Evolutionary conservation across 2,888 invertebrate species (phyloP), one percentile per base, ranked within the genome.

Genomic region (Drosophila pseudotakahashii): DNA sequence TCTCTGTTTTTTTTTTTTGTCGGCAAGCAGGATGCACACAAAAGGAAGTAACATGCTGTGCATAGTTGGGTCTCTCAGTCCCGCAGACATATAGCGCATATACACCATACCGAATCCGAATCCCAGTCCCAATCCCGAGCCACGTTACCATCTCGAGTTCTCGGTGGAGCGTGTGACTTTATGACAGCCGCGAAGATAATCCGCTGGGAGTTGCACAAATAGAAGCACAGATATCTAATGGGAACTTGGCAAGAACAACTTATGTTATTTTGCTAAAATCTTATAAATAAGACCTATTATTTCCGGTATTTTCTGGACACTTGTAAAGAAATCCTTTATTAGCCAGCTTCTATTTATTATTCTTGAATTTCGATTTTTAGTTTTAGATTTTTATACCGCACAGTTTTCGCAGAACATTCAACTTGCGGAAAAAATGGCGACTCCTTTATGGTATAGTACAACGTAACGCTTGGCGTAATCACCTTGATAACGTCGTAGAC

Each of bases 41-140:
- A 82, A 82, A 79, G 88, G 88, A 85, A 85, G 88, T 77, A 82
- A 76, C 82, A 88, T 79, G 81, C 81, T 82, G 81, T 77, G 81
- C 76, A 53, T 63, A 64, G 64, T 64, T 64, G 66, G 63, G 19
- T 19, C 14, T 10, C 66, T 26, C 26, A 19, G 19, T 19, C 26
- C 10, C 10, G 19, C 51, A 42, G 48, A 63, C 64, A 42, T 64
- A 64, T 62, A 63, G 34, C 11, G 39, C 51, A 50, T 19, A 50
- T 58, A 48, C 48, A 48, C 34, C 67, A 30, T 13, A 23, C 52
- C 68, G 36, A 44, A 67, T 68, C 44, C 26, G 9, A 39, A 42
- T 63, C 39, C 34, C 11, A 44, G 52, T 68, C 44, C 26, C 13
- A 39, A 42, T 63, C 39, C 34, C 7, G 26, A 32, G 23, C 14